A percentile compares a stretch with the other conserved stretches of the same genome.
These are phyloP conservation scores for Caradrina clavipalpis DNA, from an alignment of 2,888 invertebrate genomes.

Conservation along the genomic window DNA sequence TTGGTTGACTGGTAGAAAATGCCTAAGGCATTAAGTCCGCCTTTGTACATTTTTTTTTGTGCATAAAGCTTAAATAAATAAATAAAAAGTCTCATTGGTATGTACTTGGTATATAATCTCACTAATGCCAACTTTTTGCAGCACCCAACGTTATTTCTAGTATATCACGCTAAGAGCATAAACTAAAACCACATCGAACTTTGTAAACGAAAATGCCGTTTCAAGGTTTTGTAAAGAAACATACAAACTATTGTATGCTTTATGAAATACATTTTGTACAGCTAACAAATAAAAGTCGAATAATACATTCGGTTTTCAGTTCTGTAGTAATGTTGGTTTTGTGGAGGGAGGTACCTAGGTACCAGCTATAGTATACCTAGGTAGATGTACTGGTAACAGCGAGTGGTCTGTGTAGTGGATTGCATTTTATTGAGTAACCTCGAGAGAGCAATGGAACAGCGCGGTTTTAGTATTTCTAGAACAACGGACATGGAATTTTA, in stretches of 20 bases:
- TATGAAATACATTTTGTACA: neutral
- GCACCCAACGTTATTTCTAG: neutral
- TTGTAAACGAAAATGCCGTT: slow-evolving; percentile 1
- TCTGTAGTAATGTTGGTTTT: too few species aligned
- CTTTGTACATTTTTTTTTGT: too few species aligned
- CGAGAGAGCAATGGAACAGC: slow-evolving; percentile 7
- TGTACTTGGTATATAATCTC: too few species aligned
- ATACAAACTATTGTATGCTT: neutral
- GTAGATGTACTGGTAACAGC: neutral
- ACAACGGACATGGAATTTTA: slow-evolving; percentile 4
- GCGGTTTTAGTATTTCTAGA: slow-evolving; percentile 13
- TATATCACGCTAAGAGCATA: neutral
- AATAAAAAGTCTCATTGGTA: too few species aligned
- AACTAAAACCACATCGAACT: neutral
- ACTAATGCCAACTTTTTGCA: too few species aligned
- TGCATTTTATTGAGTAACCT: slow-evolving; percentile 45
- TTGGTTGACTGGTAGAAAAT: too few species aligned
- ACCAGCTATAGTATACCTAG: neutral
- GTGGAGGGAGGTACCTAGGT: too few species aligned
- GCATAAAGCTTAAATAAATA: too few species aligned
- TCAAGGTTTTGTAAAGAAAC: neutral
- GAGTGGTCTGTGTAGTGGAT: slow-evolving; percentile 27
- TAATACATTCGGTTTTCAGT: neutral
- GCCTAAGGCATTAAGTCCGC: too few species aligned
- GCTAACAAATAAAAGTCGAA: neutral